Conservation (phyloP, 2,888 invertebrate species). For the Linnaemya tessellans region DNA sequence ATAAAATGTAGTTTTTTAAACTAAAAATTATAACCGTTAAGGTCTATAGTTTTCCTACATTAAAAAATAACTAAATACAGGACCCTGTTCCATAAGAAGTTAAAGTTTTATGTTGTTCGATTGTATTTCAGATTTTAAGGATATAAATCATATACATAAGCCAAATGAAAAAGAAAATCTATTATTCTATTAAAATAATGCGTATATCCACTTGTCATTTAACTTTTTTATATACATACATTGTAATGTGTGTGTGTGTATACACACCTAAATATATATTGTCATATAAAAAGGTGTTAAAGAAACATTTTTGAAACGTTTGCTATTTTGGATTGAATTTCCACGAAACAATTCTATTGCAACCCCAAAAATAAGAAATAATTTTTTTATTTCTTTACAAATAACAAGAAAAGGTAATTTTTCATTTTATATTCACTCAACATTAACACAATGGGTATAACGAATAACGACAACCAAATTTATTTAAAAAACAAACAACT, state of each 20-base stretch:
- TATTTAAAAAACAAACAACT: constrained; percentile 12
- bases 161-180: neutral
- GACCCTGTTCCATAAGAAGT: no score
- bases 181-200: neutral
- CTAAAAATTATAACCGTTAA: no score
- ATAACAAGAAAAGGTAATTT: constrained; percentile 69
- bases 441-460: constrained; percentile 41
- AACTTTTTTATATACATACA: neutral
- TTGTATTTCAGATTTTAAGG: no score
- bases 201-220: neutral
- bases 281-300: constrained; percentile 7
- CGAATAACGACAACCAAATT: constrained; percentile 38
- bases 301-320: constrained; percentile 68
- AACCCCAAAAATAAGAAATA: constrained; percentile 6
- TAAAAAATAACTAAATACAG: no score
- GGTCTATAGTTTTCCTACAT: no score
- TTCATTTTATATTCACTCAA: constrained; percentile 73
- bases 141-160: no score
- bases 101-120: no score
- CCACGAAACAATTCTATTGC: constrained; percentile 20
- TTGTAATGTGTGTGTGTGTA: neutral
- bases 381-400: constrained; percentile 20
- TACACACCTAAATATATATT: neutral
- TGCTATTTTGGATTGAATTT: constrained; percentile 71
- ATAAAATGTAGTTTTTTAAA: no score